phyloP scores from a whole-genome alignment of 92 coral and sea anemone genomes.

The Pocillopora meandrina region DNA sequence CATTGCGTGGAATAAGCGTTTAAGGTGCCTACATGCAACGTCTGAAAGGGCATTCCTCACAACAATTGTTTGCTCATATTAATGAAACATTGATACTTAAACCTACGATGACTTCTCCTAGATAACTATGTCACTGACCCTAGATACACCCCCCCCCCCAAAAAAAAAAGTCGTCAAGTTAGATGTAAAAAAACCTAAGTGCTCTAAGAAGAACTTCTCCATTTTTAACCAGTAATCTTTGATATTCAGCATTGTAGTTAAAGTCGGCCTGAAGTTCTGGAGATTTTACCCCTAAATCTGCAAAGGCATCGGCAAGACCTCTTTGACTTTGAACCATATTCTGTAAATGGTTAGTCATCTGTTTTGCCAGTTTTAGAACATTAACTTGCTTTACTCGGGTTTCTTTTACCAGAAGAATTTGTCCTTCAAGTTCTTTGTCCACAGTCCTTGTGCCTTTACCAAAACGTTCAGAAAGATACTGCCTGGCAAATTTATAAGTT shows the following conservation, averaged over 20 bases:
- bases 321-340: constrained; percentile 88
- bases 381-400: constrained; percentile 81
- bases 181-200: constrained; percentile 84
- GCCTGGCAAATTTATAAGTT: constrained; percentile 94
- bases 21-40: not conserved
- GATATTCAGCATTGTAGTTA: constrained; percentile 89
- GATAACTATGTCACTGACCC: no score
- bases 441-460: constrained; percentile 97
- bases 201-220: constrained; percentile 97
- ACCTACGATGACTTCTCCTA: no score
- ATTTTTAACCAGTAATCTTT: constrained; percentile 85
- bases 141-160: no score
- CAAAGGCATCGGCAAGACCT: constrained; percentile 82
- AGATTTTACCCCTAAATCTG: constrained; percentile 95
- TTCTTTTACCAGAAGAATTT: constrained; percentile 83
- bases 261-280: constrained; percentile 97
- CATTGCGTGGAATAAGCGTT: not conserved
- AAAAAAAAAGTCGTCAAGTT: constrained; percentile 72
- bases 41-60: no score
- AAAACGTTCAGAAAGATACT: constrained; percentile 92
- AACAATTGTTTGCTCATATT: no score
- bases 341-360: constrained; percentile 89
- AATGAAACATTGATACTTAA: no score
- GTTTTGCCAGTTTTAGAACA: constrained; percentile 79
- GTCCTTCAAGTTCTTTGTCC: constrained; percentile 93